Evolutionary conservation across 2,888 invertebrate species (phyloP), one percentile per base, ranked within the genome.

Genomic region (Andrena minutula): DNA sequence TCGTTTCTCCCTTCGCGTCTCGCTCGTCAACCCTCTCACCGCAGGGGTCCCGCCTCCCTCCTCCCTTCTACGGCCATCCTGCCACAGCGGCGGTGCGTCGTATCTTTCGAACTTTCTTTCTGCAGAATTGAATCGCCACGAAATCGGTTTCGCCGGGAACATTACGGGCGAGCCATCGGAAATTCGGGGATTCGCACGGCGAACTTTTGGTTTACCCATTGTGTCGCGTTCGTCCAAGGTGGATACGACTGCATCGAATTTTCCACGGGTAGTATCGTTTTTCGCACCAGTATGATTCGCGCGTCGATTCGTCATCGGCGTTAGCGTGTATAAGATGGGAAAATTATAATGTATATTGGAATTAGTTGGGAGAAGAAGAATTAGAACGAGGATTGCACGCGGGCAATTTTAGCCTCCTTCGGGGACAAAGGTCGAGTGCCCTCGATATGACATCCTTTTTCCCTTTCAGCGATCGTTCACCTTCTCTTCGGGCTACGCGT

Each of bases 111-210:
- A 87, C 81, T 88, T 88, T 87, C 84, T 81, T 83, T 65, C 66
- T 23, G 70, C 71, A 64, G 79, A 88, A 88, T 88, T 88, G 88
- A 88, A 88, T 87, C 84, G 86, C 64, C 79, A 65, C 83, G 74
- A 84, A 88, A 88, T 86, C 87, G 81, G 76, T 82, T 89, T 75
- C 76, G 53, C 63, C 63, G 20, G 53, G 60, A 60, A 61, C 70
- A 60, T 56, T 35, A 72, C 60, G 51, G 61, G 10, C 65, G 49
- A 61, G 56, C 58, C 71, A 82, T 82, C 75, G 72, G 72, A 82
- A 79, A 85, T 85, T 83, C 80, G 60, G 56, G 41, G 63, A 75
- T 82, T 60, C 41, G 35, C 63, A 64, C 58, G 60, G 5, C 30
- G 51, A 81, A 85, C 69, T 76, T 81, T 75, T 63, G 73, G 60